These are phyloP conservation scores for Cinclus mexicanus DNA, from an alignment of 2,113 vertebrate species.

Conservation along the genomic window DNA sequence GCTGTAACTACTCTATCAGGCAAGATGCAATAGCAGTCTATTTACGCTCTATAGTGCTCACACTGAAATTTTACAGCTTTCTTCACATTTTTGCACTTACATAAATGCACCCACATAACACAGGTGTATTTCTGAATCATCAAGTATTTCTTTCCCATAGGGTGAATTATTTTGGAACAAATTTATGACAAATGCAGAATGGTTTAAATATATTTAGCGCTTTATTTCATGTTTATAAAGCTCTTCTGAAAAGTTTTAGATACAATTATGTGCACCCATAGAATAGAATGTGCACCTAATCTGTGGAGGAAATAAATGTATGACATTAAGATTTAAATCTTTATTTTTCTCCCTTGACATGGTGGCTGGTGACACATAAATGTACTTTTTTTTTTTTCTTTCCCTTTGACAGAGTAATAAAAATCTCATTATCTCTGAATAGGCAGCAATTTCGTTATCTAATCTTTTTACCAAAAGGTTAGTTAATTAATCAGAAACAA, in stretches of 20 bases:
- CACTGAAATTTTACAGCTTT: conserved; percentile 55
- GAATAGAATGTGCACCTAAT: conserved; percentile 8
- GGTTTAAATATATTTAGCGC: conserved; percentile 44
- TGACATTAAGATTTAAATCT: conserved; percentile 64
- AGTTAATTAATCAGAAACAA: conserved; percentile 86
- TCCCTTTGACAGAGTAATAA: conserved; percentile 81
- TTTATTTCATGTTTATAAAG: conserved; percentile 61
- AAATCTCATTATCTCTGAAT: conserved; percentile 85
- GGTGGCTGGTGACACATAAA: conserved; percentile 71
- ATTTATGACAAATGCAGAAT: conserved; percentile 26
- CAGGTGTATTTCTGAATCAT: conserved; percentile 8
- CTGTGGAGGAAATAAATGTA: conserved; percentile 35
- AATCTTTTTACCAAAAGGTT: conserved; percentile 84
- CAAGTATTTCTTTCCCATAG: conserved; percentile 27
- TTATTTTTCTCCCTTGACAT: conserved; percentile 55
- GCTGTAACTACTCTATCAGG: background rate
- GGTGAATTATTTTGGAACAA: conserved; percentile 49
- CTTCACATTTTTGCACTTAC: conserved; percentile 54
- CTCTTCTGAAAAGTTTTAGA: conserved; percentile 39
- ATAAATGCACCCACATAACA: conserved; percentile 33
- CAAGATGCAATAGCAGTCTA: background rate
- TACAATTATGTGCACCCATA: background rate
- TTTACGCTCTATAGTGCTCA: conserved; percentile 25
- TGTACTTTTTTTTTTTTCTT: conserved; percentile 51
- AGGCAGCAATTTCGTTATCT: conserved; percentile 83